A percentile compares a stretch with the other conserved stretches of the same genome.
Conservation (phyloP, 2,113 vertebrate genomes). For the Prionailurus viverrinus region DNA sequence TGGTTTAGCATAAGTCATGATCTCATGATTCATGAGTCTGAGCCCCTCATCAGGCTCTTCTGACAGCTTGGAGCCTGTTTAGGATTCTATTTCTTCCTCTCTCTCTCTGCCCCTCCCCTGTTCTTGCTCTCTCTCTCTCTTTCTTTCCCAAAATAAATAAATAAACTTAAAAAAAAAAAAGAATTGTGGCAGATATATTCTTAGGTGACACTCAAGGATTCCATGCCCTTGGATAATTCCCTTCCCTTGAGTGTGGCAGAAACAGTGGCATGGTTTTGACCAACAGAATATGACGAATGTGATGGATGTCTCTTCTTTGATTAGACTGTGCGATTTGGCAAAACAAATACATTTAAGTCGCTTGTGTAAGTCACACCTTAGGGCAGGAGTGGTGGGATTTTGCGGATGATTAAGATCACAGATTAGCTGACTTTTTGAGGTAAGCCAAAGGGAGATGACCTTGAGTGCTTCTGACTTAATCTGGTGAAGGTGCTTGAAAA, state of each 20-base stretch:
- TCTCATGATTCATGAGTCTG: too few species aligned
- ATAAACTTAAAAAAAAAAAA: not conserved
- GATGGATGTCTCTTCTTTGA: not conserved
- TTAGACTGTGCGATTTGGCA: not conserved
- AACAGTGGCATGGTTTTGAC: not conserved
- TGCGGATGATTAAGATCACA: not conserved
- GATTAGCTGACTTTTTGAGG: not conserved
- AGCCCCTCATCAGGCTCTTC: too few species aligned
- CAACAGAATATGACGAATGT: not conserved
- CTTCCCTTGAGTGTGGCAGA: not conserved
- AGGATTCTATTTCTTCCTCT: too few species aligned
- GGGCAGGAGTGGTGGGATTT: not conserved
- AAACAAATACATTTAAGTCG: not conserved
- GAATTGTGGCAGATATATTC: not conserved
- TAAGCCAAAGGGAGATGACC: not conserved
- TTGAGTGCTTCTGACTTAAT: not conserved
- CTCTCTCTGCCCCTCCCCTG: too few species aligned
- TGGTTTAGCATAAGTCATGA: too few species aligned
- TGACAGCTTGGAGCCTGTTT: too few species aligned
- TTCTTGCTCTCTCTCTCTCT: too few species aligned
- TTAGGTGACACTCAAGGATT: not conserved
- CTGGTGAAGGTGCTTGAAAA: not conserved
- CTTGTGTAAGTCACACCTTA: not conserved
- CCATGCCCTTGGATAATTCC: accelerated
- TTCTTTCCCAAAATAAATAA: too few species aligned